Base-by-base conservation (phyloP, 2,797 vertebrate genomes). In the Chaetodon trifasciatus region DNA sequence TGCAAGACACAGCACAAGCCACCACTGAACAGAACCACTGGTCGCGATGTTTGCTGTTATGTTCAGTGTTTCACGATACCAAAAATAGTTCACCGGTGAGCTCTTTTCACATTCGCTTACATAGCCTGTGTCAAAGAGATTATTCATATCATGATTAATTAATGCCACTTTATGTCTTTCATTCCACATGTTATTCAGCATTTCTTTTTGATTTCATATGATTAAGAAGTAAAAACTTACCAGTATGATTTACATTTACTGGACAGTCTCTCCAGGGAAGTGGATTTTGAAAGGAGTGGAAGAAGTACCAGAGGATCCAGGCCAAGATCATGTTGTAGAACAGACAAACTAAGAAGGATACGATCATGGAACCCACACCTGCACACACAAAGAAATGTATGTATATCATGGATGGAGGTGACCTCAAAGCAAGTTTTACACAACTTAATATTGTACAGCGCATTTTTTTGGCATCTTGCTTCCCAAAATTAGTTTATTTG, bases 251-350 rank as follows among this genome's bases (percentile, higher is more conserved):
- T 76, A 56, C 7, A 19, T 95, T 93, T 21, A 92, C 50, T 0
- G 96, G 96, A 62, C 97, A 97, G 50, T 81, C 9, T 32, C 92
- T 93, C 96, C 96, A 97, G 60, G 97, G 96, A 78, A 97, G 94
- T 0, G 96, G 96, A 37, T 92, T 78, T 91, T 96, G 96, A 90
- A 97, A 97, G 58, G 96, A 97, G 82, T 97, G 94, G 79, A 96
- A 92, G 61, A 97, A 92, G 88, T 96, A 97, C 96, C 97, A 97
- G 69, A 97, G 87, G 73, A 97, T 92, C 97, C 96, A 97, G 24
- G 93, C 89, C 74, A 97, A 83, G 83, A 97, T 93, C 0, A 93
- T 95, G 87, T 96, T 97, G 84, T 97, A 97, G 88, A 96, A 97
- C 19, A 96, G 71, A 68, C 95, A 86, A 69, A 97, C 87, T 53